Evolutionary conservation across 2,797 vertebrate genomes (phyloP).

Genomic region (Perodicticus potto): DNA sequence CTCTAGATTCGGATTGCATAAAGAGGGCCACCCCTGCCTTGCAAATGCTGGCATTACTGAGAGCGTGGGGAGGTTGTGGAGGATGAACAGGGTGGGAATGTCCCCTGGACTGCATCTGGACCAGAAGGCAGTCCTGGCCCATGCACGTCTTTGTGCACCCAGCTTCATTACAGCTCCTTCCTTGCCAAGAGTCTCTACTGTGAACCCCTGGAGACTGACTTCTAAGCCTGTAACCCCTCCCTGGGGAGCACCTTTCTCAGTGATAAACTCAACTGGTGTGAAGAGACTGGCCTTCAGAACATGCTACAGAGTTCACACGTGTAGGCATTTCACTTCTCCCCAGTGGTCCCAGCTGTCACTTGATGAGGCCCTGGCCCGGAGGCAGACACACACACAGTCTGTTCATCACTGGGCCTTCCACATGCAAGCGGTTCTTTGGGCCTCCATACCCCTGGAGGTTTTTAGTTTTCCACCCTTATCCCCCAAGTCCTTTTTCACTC

Average conservation of each 20-base stretch:
- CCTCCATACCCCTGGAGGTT: neutral
- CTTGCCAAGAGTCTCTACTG: neutral
- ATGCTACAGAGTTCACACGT: neutral
- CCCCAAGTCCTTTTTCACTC: neutral
- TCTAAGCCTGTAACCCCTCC: neutral
- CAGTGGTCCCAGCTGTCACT: neutral
- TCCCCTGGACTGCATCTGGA: no score
- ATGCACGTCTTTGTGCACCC: neutral
- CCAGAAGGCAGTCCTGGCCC: neutral
- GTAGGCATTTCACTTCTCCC: neutral
- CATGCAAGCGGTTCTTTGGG: no score
- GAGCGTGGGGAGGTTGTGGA: neutral
- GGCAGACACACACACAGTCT: fast-evolving
- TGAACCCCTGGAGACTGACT: neutral
- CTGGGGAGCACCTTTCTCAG: neutral
- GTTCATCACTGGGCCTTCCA: fast-evolving
- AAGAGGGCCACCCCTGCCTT: neutral
- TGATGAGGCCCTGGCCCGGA: neutral
- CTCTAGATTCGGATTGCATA: neutral
- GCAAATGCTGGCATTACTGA: neutral
- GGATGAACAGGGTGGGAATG: neutral
- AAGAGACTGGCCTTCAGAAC: neutral
- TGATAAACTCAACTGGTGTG: neutral
- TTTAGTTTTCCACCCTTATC: neutral
- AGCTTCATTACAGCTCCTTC: neutral